Evolutionary conservation across 2,888 invertebrate species (phyloP), one percentile per base, ranked within the genome.

Genomic region (Drosophila ustulata): DNA sequence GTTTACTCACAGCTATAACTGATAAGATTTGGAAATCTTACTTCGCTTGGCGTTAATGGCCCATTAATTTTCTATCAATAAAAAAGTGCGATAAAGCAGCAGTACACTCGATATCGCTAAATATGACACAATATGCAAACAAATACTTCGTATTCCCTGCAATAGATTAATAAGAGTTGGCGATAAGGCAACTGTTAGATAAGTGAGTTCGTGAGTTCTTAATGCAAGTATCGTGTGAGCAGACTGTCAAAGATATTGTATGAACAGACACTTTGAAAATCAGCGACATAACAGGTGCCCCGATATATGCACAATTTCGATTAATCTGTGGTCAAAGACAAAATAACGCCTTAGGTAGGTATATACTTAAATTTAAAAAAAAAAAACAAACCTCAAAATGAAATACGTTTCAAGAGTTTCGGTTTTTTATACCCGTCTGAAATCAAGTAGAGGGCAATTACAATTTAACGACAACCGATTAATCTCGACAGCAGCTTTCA

Each of bases 21-120:
- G 71, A 72, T 65, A 50, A 71, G 45, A 65, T 45, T 49, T 11
- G 13, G 49, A 64, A 57, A 41, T 23, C 43, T 23, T 30, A 30
- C 30, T 30, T 30, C 30, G 11, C 13, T 13, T 52, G 28, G 39
- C 56, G 30, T 71, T 49, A 52, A 71, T 63, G n/a, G 55, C 61
- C 63, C 30, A 32, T 49, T 57, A 49, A 52, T 32, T 32, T 26
- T 6, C 8, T 8, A 18, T 1, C 8, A 11, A 39, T 28, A 39
- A 39, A 30, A 26, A 39, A n/a, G 13, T 45, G 47, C 52, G 49
- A 53, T 53, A 45, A 65, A 37, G 25, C n/a, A 26, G 8, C 32
- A 18, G 39, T 11, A 9, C 9, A 39, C 7, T 11, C 9, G 2
- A 28, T 51, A 18, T 6, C 30, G 8, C 3, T 4, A 46, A 47